Evolutionary conservation across 2,888 invertebrate genomes (phyloP), one percentile per base, ranked within the genome.

Genomic region (Apomyelois bistriatella): DNA sequence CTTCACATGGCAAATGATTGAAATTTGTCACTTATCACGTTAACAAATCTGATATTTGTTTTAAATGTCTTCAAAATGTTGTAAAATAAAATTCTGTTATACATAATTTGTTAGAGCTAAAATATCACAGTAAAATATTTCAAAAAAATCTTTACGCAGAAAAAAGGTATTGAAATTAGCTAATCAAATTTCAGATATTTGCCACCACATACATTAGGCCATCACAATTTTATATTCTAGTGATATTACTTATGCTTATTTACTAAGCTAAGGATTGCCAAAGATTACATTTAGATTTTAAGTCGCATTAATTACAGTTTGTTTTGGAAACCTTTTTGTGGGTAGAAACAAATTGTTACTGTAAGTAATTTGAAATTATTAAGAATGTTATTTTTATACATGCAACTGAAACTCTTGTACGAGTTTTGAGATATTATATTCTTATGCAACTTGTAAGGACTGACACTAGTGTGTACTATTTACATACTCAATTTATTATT

Each of bases 311-410:
- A 68, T 70, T 67, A 66, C 78, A 75, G 70, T 73, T 76, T 70
- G 61, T 65, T 56, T 76, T 71, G 62, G 72, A 68, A 69, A 69
- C 69, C 69, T 70, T 68, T 59, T 55, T 60, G 65, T 72, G 85
- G 78, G 72, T 86, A 80, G 88, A 89, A 89, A 88, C 89, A 89
- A 80, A 88, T 89, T 89, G 84, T 89, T 89, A 89, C 89, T 89
- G 89, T 88, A 66, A 69, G 65, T 68, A 58, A 62, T 62, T 59
- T 64, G 62, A 70, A 60, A 61, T 60, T 63, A 61, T 68, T 70
- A 64, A 66, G 65, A 74, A 74, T 76, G 74, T 87, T 85, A 85
- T 87, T 87, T 88, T 87, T 87, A 71, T 85, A 85, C 74, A 80
- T 68, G 73, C 75, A 77, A 79, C 76, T 72, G 70, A 76, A 85